Percentiles rank a stretch among this genome's conserved stretches.
These are phyloP conservation scores for Pseudoatta argentina DNA, from an alignment of 1,140 invertebrate species.

Conservation along the genomic window DNA sequence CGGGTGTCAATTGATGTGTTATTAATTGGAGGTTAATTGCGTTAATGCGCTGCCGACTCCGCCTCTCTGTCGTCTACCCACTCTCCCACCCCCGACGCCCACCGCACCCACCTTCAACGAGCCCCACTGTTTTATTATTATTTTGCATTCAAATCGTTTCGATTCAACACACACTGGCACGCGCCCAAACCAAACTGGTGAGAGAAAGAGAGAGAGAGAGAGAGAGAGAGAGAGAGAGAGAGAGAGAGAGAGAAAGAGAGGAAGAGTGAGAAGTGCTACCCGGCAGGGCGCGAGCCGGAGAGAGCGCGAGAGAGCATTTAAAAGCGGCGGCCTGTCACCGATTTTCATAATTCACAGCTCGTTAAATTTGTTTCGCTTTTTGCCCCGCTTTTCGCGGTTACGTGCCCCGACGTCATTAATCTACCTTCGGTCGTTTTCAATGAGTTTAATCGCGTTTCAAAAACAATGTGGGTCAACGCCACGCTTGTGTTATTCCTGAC, in stretches of 20 bases:
- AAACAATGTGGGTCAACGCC: slow-evolving; percentile 81
- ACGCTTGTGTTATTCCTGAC: slow-evolving; percentile 74
- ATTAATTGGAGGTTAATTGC: slow-evolving; percentile 86
- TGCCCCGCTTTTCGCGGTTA: slow-evolving; percentile 74
- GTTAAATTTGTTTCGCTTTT: slow-evolving; percentile 84
- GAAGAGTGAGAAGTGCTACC: background rate
- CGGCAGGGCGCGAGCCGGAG: slow-evolving; percentile 30
- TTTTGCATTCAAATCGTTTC: slow-evolving; percentile 82
- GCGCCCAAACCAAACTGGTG: slow-evolving; percentile 78
- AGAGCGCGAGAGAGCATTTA: slow-evolving; percentile 69
- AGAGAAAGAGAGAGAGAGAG: slow-evolving; percentile 42
- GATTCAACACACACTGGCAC: slow-evolving; percentile 80
- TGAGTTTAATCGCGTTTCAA: slow-evolving; percentile 82
- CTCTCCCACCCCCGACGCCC: slow-evolving; percentile 52
- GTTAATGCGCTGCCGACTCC: slow-evolving; percentile 82
- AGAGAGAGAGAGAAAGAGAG: slow-evolving; percentile 27
- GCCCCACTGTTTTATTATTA: slow-evolving; percentile 80
- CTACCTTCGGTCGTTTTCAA: slow-evolving; percentile 82
- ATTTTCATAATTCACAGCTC: slow-evolving; percentile 86
- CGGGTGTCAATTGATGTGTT: slow-evolving; percentile 86
- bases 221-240: slow-evolving; percentile 36
- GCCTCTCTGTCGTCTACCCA: slow-evolving; percentile 61
- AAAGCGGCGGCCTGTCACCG: slow-evolving; percentile 78
- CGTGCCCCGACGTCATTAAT: slow-evolving; percentile 78
- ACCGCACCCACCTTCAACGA: slow-evolving; percentile 47